Evolutionary conservation across 2,113 vertebrate genomes (phyloP), one percentile per base, ranked within the genome.

Genomic region (Maccullochella peelii): DNA sequence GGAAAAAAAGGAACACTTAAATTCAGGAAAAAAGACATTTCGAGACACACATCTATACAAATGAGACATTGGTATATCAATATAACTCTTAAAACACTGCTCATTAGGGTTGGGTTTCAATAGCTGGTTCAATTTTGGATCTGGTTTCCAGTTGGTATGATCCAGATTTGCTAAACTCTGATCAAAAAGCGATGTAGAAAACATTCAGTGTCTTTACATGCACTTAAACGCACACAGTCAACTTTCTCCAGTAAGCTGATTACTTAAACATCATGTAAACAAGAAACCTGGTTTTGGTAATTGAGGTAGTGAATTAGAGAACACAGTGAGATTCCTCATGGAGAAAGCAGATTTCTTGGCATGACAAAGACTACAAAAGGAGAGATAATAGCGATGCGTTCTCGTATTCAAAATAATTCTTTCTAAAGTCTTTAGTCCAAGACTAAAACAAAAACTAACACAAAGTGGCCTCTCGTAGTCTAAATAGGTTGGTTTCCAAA

Each of bases 1-100:
- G 73, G 10, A 50, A 33, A 86, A 16, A 82, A 6, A 75, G 14
- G 1, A 6, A 23, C 2, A 15, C 16, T 6, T 38, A n/a, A 2
- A 8, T 52, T 83, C 14, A 77, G 40, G 21, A 65, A 8, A 40
- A 23, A 18, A 33, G 18, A 21, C 3, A 52, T 75, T 65, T 62
- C 2, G 5, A 16, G 33, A 77, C 33, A 40, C 20, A 2, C 9
- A 27, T 27, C 61, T 8, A 47, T 7, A 61, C 6, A 20, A 40
- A 23, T 40, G 5, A 66, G 27, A 47, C 27, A 40, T 21, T 40
- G 33, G 1, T 67, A 30, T 1, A 20, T 27, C 42, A 23, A 38
- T 7, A 11, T 11, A 59, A 25, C 1, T 1, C 25, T 25, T 3
- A 1, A 12, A 23, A 33, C 5, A 0, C 0, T 36, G 0, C 18